phyloP scores from a whole-genome alignment of 1,140 invertebrate species.

The Chymomyza costata region DNA sequence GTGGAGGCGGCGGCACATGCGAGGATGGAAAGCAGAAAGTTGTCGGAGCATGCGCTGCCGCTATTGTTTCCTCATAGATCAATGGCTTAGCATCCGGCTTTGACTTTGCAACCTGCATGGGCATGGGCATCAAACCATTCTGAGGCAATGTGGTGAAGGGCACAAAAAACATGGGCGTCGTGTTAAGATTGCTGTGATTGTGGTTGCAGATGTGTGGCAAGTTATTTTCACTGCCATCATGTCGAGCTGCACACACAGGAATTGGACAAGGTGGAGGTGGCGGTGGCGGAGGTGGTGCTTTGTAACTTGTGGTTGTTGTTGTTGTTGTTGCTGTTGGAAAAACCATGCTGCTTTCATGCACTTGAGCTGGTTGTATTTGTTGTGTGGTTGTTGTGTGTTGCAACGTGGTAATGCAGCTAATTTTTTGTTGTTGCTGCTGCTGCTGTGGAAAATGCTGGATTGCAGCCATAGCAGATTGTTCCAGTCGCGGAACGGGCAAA shows the following conservation, averaged over 20 bases:
- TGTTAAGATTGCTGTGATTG: background rate
- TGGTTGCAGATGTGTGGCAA: background rate
- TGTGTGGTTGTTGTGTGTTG: slow-evolving; percentile 52
- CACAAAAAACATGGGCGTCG: slow-evolving; percentile 49
- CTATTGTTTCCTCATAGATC: background rate
- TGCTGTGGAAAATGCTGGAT: slow-evolving; percentile 17
- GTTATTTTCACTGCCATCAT: slow-evolving; percentile 14
- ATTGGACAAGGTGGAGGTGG: background rate
- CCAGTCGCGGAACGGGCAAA: slow-evolving; percentile 45
- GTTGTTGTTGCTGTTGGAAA: slow-evolving; percentile 17
- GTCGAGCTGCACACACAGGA: slow-evolving; percentile 1
- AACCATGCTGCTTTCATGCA: slow-evolving; percentile 11
- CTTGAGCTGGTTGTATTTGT: slow-evolving; percentile 31
- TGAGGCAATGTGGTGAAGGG: slow-evolving; percentile 40
- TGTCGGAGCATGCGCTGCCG: slow-evolving; percentile 14
- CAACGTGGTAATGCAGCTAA: slow-evolving; percentile 50
- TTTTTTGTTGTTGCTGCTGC: slow-evolving; percentile 25
- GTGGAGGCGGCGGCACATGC: slow-evolving; percentile 13
- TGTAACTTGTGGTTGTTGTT: slow-evolving; percentile 1
- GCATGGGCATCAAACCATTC: no score
- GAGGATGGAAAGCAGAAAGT: background rate
- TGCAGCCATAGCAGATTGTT: slow-evolving; percentile 9
- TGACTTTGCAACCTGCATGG: no score
- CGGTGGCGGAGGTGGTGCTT: no score
- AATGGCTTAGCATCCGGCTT: no score